Evolutionary conservation across 2,797 vertebrate species (phyloP).

Genomic region (Sphenodon punctatus): DNA sequence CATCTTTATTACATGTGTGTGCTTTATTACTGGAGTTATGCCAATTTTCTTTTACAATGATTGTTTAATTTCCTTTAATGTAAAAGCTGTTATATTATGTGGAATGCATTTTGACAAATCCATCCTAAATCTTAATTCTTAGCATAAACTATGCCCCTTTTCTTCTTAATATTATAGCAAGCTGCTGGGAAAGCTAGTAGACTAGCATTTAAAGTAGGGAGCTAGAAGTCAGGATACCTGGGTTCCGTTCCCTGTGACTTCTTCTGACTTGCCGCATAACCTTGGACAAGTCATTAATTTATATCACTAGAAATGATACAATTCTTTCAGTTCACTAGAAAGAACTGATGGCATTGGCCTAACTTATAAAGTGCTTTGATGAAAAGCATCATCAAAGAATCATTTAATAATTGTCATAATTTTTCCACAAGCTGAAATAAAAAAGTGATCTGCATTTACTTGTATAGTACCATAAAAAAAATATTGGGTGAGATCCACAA

Average conservation of each 20-base stretch:
- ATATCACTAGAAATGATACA: rapidly evolving
- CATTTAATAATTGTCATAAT: not conserved
- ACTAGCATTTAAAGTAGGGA: not conserved
- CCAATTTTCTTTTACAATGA: not conserved
- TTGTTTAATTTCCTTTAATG: not conserved
- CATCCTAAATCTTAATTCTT: not conserved
- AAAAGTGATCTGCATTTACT: not conserved
- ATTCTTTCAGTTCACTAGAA: too few relatives aligned
- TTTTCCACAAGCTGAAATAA: not conserved
- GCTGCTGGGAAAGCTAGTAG: not conserved
- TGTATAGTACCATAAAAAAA: not conserved
- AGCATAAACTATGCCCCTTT: not conserved
- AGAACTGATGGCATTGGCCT: not conserved
- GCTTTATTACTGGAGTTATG: not conserved
- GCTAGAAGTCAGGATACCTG: not conserved
- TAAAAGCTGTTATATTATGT: not conserved
- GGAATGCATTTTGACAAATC: rapidly evolving
- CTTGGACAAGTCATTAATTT: too few relatives aligned
- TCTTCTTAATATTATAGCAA: not conserved
- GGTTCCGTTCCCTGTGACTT: not conserved
- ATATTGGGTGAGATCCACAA: too few relatives aligned
- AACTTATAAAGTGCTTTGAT: not conserved
- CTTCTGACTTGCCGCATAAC: not conserved
- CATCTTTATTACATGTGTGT: rapidly evolving
- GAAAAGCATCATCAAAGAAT: conserved; percentile 27